A percentile compares a stretch with the other conserved stretches of the same genome.
Evolutionary conservation across 2,113 vertebrate species (phyloP).

Genomic region (Carettochelys insculpta): DNA sequence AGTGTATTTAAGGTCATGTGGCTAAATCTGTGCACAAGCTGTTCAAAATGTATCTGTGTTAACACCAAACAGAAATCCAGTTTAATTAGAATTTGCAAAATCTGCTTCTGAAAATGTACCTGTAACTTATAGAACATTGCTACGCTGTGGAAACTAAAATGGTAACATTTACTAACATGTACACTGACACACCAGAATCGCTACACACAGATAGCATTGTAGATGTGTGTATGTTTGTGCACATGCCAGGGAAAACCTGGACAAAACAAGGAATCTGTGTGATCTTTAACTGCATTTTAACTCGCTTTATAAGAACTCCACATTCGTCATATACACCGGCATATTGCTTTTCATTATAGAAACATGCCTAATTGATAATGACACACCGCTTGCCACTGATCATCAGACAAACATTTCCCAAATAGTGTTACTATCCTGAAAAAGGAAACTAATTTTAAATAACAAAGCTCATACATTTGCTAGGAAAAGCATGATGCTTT

Average conservation of each 20-base stretch:
- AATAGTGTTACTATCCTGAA: constrained; percentile 44
- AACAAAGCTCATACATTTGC: constrained; percentile 28
- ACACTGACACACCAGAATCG: not conserved
- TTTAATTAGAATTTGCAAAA: not conserved
- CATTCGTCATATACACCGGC: not conserved
- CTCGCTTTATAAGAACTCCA: not conserved
- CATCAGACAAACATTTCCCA: constrained; percentile 38
- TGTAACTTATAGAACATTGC: not conserved
- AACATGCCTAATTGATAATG: constrained; percentile 42
- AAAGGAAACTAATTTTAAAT: constrained; percentile 36
- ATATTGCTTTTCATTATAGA: constrained; percentile 21
- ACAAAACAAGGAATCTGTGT: not conserved
- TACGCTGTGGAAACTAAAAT: not conserved
- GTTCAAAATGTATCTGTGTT: not conserved
- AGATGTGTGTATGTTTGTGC: constrained; percentile 4
- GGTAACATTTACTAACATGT: not conserved
- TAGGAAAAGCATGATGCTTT: constrained; percentile 27
- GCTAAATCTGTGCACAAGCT: not conserved
- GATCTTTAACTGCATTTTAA: not conserved
- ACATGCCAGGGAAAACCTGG: not conserved
- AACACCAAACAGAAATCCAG: not conserved
- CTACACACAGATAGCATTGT: not conserved
- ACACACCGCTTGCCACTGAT: constrained; percentile 33
- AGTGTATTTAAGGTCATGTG: not conserved
- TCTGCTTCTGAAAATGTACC: not conserved